Conservation (phyloP, 2,113 vertebrate species). For the Menura novaehollandiae region DNA sequence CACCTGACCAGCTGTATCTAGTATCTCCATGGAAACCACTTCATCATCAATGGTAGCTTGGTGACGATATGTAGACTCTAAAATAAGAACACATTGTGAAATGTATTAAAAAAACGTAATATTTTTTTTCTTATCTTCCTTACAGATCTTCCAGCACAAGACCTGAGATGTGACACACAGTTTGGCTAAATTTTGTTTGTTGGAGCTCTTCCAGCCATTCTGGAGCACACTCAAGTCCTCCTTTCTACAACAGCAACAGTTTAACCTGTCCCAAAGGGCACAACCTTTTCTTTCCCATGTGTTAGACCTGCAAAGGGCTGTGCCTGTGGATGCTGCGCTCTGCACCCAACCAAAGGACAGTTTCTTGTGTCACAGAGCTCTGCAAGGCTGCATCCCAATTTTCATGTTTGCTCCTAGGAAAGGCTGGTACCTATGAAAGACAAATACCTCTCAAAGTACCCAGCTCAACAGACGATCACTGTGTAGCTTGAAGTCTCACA, state of each 20-base stretch:
- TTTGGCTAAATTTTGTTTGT: not conserved
- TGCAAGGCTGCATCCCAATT: not conserved
- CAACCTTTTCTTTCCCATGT: not conserved
- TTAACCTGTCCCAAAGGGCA: not conserved
- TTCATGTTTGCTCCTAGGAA: not conserved
- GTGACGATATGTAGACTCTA: conserved; percentile 96
- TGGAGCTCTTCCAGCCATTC: not conserved
- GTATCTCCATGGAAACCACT: conserved; percentile 94
- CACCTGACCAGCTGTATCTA: conserved; percentile 98
- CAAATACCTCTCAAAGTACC: not conserved
- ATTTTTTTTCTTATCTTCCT: not conserved
- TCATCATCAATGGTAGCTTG: conserved; percentile 97
- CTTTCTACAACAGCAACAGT: not conserved
- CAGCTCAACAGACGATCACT: not conserved
- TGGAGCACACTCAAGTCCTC: not conserved
- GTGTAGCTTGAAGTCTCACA: not conserved
- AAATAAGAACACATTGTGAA: conserved; percentile 24
- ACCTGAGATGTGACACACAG: not conserved
- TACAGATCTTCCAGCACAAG: not conserved
- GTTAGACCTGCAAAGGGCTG: not conserved
- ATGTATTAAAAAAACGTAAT: not conserved
- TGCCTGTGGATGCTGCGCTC: not conserved
- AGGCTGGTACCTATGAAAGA: not conserved
- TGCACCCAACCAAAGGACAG: not conserved
- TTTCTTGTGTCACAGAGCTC: not conserved